Evolutionary conservation across 2,113 vertebrate species (phyloP), one percentile per base, ranked within the genome.

Genomic region (Lepidothrix coronata): DNA sequence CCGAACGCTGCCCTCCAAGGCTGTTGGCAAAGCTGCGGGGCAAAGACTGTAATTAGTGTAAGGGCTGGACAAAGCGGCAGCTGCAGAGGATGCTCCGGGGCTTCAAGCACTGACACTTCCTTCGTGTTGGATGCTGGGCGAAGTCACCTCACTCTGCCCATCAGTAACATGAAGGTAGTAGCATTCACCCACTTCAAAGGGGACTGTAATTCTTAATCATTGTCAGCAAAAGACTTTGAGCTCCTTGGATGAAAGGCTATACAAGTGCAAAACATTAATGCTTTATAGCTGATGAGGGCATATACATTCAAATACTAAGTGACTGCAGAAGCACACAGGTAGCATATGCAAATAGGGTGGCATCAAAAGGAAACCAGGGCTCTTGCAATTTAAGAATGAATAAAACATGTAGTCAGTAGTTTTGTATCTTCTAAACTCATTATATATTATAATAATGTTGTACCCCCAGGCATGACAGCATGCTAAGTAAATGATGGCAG

Each of bases 211-310:
- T 88, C 91, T 89, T 92, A n/a, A 81, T 89, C 91, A 48, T 54
- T 59, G 93, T 86, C 91, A 70, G 88, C 81, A 24, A 72, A 49
- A 65, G 86, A 87, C 91, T 95, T 94, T 87, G 88, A 87, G 92
- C 71, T 87, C 28, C 80, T 58, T 4, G 79, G 81, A 85, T 95
- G 88, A 88, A 97, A 95, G 96, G 79, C 95, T 68, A 96, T 96
- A 78, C 86, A 97, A 95, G 91, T 96, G 91, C 88, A 97, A 96
- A 97, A 37, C 85, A 77, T 90, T 58, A 63, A 89, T 93, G 91
- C 88, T 96, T 91, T 95, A 91, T 46, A 82, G 89, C 91, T 72
- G 90, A 70, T 87, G 82, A 58, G 91, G 92, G 71, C 61, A 96
- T 92, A 88, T 66, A 85, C 95, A 96, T 97, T 87, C 95, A 67